phyloP scores from a whole-genome alignment of 2,113 vertebrate species.

The Phaethon lepturus region DNA sequence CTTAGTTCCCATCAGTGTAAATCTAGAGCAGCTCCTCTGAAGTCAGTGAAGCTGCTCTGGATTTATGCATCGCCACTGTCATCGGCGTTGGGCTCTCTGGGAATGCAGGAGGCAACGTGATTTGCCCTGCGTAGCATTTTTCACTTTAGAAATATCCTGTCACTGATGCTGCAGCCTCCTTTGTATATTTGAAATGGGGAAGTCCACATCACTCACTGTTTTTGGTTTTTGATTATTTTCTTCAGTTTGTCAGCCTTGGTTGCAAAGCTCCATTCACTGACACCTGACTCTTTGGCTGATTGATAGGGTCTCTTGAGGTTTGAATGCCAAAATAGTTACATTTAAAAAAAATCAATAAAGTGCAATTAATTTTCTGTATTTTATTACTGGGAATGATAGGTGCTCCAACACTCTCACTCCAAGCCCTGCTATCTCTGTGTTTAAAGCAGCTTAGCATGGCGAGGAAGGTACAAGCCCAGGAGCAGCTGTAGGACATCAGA shows the following conservation, averaged over 20 bases:
- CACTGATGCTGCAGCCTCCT: neutral
- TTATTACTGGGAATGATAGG: conserved; percentile 25
- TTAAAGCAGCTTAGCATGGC: neutral
- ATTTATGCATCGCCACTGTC: neutral
- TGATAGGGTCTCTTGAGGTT: neutral
- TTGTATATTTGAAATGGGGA: neutral
- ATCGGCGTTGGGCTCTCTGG: neutral
- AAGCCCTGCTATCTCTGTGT: neutral
- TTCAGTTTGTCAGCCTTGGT: neutral
- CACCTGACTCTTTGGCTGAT: conserved; percentile 7
- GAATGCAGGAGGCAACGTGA: neutral
- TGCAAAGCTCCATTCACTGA: neutral
- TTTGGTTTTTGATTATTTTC: neutral
- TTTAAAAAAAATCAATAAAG: conserved; percentile 49
- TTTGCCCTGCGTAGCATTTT: neutral
- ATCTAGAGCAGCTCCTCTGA: neutral
- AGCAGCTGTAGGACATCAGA: neutral
- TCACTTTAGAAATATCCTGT: neutral
- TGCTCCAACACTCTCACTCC: neutral
- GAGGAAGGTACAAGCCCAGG: neutral
- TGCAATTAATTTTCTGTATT: conserved; percentile 55
- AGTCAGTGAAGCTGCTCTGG: neutral
- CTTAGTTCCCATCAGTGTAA: neutral
- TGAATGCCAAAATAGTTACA: conserved; percentile 52
- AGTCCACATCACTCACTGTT: neutral